Conservation (phyloP, 1,140 invertebrate species). For the Scaptomyza montana region DNA sequence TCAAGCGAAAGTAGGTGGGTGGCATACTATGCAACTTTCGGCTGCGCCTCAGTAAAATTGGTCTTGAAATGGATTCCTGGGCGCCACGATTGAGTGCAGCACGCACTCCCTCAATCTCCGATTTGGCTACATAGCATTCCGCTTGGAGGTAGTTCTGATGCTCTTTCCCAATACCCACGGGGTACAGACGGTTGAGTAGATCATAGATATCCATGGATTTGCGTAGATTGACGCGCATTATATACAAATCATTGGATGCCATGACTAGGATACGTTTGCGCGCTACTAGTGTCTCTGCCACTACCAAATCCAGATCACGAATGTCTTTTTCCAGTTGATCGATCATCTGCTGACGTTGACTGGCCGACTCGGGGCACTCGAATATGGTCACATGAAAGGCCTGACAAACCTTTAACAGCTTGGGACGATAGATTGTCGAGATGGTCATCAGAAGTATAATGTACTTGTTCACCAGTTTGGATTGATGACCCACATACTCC, state of each 20-base stretch:
- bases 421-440: conserved; percentile 44
- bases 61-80: background rate
- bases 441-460: conserved; percentile 58
- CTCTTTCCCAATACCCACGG: conserved; percentile 91
- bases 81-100: conserved; percentile 91
- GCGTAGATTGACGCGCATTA: conserved; percentile 95
- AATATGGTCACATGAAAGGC: conserved; percentile 64
- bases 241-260: conserved; percentile 94
- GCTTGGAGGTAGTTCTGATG: conserved; percentile 96
- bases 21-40: conserved; percentile 89
- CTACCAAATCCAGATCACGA: conserved; percentile 41
- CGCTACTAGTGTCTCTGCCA: conserved; percentile 86
- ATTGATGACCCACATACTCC: background rate
- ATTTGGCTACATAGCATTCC: conserved; percentile 96
- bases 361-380: conserved; percentile 51
- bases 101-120: conserved; percentile 92
- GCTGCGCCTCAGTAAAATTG: conserved; percentile 85
- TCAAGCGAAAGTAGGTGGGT: conserved; percentile 91
- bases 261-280: conserved; percentile 92
- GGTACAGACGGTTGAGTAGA: conserved; percentile 94
- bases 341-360: conserved; percentile 26
- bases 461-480: conserved; percentile 41
- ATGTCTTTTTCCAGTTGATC: conserved; percentile 45
- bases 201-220: conserved; percentile 96
- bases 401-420: conserved; percentile 55